Conservation (phyloP, 2,113 vertebrate genomes). For the Leptodactylus fuscus region DNA sequence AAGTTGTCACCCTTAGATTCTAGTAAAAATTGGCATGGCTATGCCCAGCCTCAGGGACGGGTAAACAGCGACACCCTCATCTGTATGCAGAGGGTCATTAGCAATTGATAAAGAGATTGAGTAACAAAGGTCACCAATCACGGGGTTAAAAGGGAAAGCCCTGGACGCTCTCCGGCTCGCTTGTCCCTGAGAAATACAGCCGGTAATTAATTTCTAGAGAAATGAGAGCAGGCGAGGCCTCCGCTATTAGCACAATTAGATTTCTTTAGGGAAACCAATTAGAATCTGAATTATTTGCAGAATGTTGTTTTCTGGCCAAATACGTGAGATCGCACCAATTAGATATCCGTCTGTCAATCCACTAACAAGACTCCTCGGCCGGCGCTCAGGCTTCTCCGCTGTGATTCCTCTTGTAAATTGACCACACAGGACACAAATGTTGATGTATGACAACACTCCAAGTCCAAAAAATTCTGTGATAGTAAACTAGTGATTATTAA, state of each 20-base stretch:
- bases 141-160: slow-evolving; percentile 22
- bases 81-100: background rate
- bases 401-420: background rate
- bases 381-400: background rate
- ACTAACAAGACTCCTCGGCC: slow-evolving; percentile 17
- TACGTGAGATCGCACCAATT: slow-evolving; percentile 45
- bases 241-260: slow-evolving; percentile 50
- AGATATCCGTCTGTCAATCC: slow-evolving; percentile 36
- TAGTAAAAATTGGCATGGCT: background rate
- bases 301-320: slow-evolving; percentile 48
- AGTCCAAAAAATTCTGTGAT: background rate
- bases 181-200: slow-evolving; percentile 32
- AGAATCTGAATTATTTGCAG: slow-evolving; percentile 45
- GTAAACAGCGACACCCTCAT: background rate
- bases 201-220: slow-evolving; percentile 27
- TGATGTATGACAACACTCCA: background rate
- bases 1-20: too few species aligned
- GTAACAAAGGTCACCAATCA: slow-evolving; percentile 4
- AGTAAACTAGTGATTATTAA: background rate
- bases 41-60: background rate
- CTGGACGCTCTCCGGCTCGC: background rate
- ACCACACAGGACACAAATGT: background rate
- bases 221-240: slow-evolving; percentile 28
- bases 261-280: slow-evolving; percentile 53
- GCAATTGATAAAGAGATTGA: background rate